phyloP scores from a whole-genome alignment of 1,140 invertebrate species.

The Drosophila fuyamai region DNA sequence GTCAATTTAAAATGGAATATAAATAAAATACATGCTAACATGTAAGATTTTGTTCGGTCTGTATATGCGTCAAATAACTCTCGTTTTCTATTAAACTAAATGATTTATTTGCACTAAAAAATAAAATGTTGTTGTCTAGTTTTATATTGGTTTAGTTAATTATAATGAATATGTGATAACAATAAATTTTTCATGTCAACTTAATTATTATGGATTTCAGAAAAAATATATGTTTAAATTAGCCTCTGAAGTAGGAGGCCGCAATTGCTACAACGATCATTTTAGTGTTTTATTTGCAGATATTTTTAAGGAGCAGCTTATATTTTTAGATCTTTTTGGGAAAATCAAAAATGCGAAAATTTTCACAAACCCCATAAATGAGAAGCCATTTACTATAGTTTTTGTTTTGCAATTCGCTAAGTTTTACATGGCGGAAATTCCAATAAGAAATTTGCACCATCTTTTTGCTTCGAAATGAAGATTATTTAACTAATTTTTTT shows the following conservation, averaged over 20 bases:
- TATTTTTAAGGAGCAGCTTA: neutral
- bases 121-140: neutral
- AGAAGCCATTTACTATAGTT: neutral
- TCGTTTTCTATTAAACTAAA: neutral
- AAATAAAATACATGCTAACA: neutral
- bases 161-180: neutral
- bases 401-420: slow-evolving; percentile 3
- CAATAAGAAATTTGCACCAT: too few species aligned
- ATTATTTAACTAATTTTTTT: neutral
- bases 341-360: neutral
- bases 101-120: too few species aligned
- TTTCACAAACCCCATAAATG: neutral
- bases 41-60: neutral
- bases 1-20: neutral
- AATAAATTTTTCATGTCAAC: neutral
- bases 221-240: neutral
- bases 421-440: neutral
- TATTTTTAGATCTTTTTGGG: neutral
- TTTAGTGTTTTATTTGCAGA: slow-evolving; percentile 6
- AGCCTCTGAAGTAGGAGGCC: neutral
- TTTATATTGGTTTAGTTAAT: neutral
- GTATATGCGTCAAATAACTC: neutral
- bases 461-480: neutral
- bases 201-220: neutral
- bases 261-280: neutral